Percentiles rank a stretch among this genome's conserved stretches.
Evolutionary conservation across 1,140 invertebrate species (phyloP).

Genomic region (Diabrotica undecimpunctata): DNA sequence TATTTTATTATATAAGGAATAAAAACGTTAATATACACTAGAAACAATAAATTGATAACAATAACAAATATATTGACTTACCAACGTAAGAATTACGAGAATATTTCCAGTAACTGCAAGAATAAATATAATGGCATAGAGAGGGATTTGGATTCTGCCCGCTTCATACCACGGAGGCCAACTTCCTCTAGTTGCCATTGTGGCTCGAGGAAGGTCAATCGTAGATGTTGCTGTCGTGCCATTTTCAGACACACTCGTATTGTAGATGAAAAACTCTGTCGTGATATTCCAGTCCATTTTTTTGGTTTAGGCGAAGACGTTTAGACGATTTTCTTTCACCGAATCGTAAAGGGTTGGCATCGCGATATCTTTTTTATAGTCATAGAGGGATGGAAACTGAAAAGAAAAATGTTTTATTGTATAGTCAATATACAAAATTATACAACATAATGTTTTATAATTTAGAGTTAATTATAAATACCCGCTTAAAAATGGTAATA

Average conservation of each 20-base stretch:
- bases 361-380: too few species aligned
- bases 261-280: conserved; percentile 3
- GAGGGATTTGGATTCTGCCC: conserved; percentile 53
- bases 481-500: too few species aligned
- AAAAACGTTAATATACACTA: too few species aligned
- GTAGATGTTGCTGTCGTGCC: neutral
- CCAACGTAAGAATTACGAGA: conserved; percentile 61
- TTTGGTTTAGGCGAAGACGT: neutral
- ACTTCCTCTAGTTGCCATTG: conserved; percentile 16
- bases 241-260: neutral
- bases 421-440: too few species aligned
- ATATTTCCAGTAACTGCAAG: conserved; percentile 60
- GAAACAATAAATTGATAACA: too few species aligned
- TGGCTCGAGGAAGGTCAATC: conserved; percentile 5
- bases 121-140: conserved; percentile 60
- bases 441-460: too few species aligned
- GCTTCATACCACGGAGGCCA: conserved; percentile 44
- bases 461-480: too few species aligned
- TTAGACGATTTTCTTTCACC: neutral
- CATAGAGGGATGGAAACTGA: too few species aligned
- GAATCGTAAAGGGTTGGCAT: too few species aligned
- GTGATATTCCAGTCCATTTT: conserved; percentile 18
- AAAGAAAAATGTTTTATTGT: too few species aligned
- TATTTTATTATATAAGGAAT: too few species aligned
- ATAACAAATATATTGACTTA: too few species aligned